These are phyloP conservation scores for Oncopodura yosiiana DNA, from an alignment of 1,140 invertebrate species.

Conservation along the genomic window DNA sequence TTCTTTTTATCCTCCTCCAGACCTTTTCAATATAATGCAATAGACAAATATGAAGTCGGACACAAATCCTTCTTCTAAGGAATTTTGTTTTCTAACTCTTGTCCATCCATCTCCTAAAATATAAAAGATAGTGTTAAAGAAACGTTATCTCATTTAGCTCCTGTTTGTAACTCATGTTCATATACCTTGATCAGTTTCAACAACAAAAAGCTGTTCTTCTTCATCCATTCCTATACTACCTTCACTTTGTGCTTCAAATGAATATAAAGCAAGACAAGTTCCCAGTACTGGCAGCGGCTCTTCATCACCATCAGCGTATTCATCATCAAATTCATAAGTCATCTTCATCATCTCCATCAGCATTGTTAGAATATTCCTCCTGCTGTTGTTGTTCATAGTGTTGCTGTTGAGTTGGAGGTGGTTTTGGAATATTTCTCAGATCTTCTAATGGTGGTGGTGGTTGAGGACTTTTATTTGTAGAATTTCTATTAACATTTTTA, in stretches of 20 bases:
- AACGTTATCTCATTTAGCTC: no score
- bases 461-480: not conserved
- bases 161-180: no score
- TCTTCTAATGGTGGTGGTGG: not conserved
- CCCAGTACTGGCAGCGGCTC: constrained; percentile 66
- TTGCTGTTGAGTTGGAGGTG: no score
- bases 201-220: constrained; percentile 83
- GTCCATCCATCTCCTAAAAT: no score
- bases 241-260: constrained; percentile 87
- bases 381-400: constrained; percentile 40
- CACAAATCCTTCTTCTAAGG: no score
- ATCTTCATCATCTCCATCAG: not conserved
- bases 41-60: no score
- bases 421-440: not conserved
- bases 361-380: not conserved
- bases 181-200: constrained; percentile 85
- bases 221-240: constrained; percentile 90
- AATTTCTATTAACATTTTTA: not conserved
- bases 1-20: no score
- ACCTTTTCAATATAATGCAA: no score
- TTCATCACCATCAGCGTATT: constrained; percentile 40
- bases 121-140: no score
- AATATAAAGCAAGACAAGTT: constrained; percentile 80
- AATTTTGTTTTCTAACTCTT: no score
- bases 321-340: constrained; percentile 36